Evolutionary conservation across 1,140 invertebrate genomes (phyloP).

Genomic region (Mamestra configurata): DNA sequence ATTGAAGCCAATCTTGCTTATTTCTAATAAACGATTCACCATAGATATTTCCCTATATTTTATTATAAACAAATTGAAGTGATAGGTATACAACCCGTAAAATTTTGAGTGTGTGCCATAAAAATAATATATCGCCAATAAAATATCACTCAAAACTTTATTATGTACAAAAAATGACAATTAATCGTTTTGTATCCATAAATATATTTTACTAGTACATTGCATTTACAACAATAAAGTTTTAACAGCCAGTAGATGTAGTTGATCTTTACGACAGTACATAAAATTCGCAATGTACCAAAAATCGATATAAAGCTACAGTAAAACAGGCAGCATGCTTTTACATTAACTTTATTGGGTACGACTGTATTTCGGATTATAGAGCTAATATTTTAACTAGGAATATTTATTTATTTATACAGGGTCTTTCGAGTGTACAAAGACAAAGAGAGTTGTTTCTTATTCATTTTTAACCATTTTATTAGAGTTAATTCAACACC

Average conservation of each 20-base stretch:
- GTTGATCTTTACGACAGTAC: slow-evolving; percentile 2
- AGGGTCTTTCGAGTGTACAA: slow-evolving; percentile 1
- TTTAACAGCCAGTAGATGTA: slow-evolving; percentile 7
- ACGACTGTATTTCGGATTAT: background rate
- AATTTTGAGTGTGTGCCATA: background rate
- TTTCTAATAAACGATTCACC: too few relatives aligned
- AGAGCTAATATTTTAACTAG: background rate
- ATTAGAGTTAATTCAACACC: too few relatives aligned
- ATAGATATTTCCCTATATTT: too few relatives aligned
- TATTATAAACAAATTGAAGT: too few relatives aligned
- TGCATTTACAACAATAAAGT: slow-evolving; percentile 21
- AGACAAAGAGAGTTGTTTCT: too few relatives aligned
- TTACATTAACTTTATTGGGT: background rate
- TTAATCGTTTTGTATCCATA: slow-evolving; percentile 18
- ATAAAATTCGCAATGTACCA: slow-evolving; percentile 5
- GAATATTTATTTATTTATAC: background rate
- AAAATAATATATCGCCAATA: slow-evolving; percentile 2
- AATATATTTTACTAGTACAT: slow-evolving; percentile 5
- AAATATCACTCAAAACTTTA: background rate
- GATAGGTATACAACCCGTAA: too few relatives aligned
- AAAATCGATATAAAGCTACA: slow-evolving; percentile 4
- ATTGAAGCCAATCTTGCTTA: too few relatives aligned
- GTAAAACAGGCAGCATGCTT: background rate
- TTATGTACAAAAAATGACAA: background rate
- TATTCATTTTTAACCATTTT: too few relatives aligned